Evolutionary conservation across 2,113 vertebrate species (phyloP).

Genomic region (Crocuta crocuta): DNA sequence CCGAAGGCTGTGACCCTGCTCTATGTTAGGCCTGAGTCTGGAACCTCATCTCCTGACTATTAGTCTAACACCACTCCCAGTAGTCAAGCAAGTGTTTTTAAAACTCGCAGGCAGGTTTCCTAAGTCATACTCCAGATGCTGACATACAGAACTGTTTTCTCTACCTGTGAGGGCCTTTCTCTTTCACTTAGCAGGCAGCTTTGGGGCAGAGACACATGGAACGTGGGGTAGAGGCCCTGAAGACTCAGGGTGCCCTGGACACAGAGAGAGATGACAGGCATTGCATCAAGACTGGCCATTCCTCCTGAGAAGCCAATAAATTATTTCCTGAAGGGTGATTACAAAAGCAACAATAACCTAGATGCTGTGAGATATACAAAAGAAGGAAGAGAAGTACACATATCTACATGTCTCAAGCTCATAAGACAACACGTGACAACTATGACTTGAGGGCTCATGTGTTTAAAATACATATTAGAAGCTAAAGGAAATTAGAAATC

Average conservation of each 20-base stretch:
- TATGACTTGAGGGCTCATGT: not conserved
- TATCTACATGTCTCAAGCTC: not conserved
- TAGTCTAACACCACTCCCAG: not conserved
- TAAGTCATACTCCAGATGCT: not conserved
- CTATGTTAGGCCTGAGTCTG: not conserved
- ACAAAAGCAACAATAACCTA: not conserved
- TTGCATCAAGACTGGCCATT: not conserved
- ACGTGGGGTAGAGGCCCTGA: not conserved
- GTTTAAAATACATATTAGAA: not conserved
- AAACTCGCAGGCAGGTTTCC: not conserved
- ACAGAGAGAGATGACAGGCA: not conserved
- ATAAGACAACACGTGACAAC: not conserved
- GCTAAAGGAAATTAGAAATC: not conserved
- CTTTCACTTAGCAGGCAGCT: not conserved
- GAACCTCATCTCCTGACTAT: not conserved
- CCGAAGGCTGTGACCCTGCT: not conserved
- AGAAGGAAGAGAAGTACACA: not conserved
- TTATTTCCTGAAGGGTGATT: conserved; percentile 24
- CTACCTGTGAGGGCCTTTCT: not conserved
- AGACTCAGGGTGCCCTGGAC: not conserved
- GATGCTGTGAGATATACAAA: not conserved
- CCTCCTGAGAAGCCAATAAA: not conserved
- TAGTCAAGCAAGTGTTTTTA: not conserved
- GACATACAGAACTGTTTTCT: not conserved
- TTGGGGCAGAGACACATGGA: not conserved